Base-by-base conservation (phyloP, 2,888 invertebrate genomes). In the Chrysopilus asiliformis region DNA sequence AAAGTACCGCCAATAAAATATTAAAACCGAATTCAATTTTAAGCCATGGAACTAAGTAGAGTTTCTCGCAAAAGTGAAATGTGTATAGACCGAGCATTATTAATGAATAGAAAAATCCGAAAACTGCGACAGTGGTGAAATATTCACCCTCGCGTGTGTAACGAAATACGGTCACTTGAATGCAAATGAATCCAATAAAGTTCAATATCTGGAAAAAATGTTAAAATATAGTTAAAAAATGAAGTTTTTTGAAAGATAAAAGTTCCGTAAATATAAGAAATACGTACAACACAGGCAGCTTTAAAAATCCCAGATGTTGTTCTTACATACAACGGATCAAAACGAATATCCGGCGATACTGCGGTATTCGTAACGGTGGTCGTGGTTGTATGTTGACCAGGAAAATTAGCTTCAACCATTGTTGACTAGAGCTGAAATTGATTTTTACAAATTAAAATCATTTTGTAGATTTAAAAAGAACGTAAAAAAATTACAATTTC, bases 21-120 rank as follows among this genome's bases (percentile, higher is more conserved):
- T 82, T 81, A 65, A 76, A 87, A 3, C 70, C 64, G 44, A 86
- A 71, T 67, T 90, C 89, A 44, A 83, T 72, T 62, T 77, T 79
- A 40, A 89, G 64, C 89, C 90, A 90, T 3, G 89, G 89, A 49
- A 90, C 78, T 62, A 74, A 78, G 57, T 77, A 79, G 55, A 82
- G 75, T 59, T 80, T 82, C 64, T 90, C 90, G 43, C 90, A 71
- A 17, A 89, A 69, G 56, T 90, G 89, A 63, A 89, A 85, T 43
- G 87, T 57, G 58, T 90, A 91, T 40, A 86, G 68, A 2, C 74
- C 72, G 12, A 90, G 68, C 34, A 90, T 64, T 44, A 84, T 75
- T 24, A 78, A 76, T 5, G 85, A 83, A 53, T 84, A 77, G 81
- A 85, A 86, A 58, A 91, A 82, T 13, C 80, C 89, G 13, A 74